phyloP scores from a whole-genome alignment of 2,888 invertebrate genomes.

The Aporophyla nigra region DNA sequence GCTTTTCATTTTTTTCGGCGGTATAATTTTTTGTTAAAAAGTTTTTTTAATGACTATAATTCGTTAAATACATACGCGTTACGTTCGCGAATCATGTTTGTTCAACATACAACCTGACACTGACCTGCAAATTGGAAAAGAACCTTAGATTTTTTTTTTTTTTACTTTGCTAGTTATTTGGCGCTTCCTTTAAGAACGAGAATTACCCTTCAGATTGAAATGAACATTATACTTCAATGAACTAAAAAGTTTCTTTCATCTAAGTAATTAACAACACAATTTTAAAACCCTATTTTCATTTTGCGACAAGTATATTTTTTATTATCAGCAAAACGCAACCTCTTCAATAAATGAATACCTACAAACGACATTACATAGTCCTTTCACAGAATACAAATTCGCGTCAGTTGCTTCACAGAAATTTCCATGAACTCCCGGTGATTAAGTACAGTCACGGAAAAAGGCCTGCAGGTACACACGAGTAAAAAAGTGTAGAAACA shows the following conservation, averaged over 20 bases:
- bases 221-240: not conserved
- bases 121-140: too few relatives aligned
- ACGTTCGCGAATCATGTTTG: too few relatives aligned
- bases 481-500: slow-evolving; percentile 66
- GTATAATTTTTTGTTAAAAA: too few relatives aligned
- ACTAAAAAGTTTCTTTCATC: not conserved
- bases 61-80: too few relatives aligned
- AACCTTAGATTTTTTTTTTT: too few relatives aligned
- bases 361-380: slow-evolving; percentile 29
- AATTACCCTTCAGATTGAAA: not conserved
- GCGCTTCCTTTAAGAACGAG: too few relatives aligned
- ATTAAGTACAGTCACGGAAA: slow-evolving; percentile 64
- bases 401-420: slow-evolving; percentile 44
- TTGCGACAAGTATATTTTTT: not conserved
- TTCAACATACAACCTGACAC: too few relatives aligned
- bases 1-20: too few relatives aligned
- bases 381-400: slow-evolving; percentile 44
- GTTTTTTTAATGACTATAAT: too few relatives aligned
- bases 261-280: not conserved
- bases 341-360: slow-evolving; percentile 27
- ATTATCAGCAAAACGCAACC: slow-evolving; percentile 5
- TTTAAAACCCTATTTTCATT: not conserved
- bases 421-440: slow-evolving; percentile 58
- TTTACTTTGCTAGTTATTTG: too few relatives aligned
- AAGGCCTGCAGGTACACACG: slow-evolving; percentile 53